Percentiles rank a stretch among this genome's conserved stretches.
These are phyloP conservation scores for Psittacula cyanocephala DNA, from an alignment of 2,113 vertebrate species.

Conservation along the genomic window DNA sequence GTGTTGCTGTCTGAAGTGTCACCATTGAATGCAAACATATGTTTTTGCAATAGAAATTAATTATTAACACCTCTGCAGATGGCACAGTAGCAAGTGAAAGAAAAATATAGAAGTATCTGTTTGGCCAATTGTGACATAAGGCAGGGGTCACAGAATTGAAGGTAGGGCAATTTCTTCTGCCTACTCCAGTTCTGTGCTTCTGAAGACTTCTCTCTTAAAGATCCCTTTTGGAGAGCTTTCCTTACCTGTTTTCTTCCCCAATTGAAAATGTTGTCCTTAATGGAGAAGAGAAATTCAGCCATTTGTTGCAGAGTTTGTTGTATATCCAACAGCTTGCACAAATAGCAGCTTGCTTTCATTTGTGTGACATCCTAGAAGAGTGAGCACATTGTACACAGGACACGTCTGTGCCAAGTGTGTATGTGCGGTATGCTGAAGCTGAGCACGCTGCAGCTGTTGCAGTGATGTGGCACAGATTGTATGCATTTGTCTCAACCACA, in stretches of 20 bases:
- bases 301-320: background rate
- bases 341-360: background rate
- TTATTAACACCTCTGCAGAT: background rate
- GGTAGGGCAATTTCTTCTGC: background rate
- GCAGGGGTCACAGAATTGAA: background rate
- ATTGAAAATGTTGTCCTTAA: background rate
- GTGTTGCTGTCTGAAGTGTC: background rate
- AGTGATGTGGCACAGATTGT: background rate
- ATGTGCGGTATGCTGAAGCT: accelerated
- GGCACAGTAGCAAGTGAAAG: background rate
- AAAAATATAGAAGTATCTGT: background rate
- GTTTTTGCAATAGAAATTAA: background rate
- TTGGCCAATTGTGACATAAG: background rate
- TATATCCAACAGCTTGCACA: background rate
- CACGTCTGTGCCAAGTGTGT: accelerated
- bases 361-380: background rate
- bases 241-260: background rate
- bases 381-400: accelerated
- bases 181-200: background rate
- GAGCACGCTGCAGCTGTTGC: background rate
- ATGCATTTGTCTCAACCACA: background rate
- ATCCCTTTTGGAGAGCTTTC: background rate
- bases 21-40: background rate
- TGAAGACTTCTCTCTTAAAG: background rate
- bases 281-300: background rate